Percentiles rank a stretch among this genome's conserved stretches.
Conservation (phyloP, 1,140 invertebrate genomes). For the Drosophila chauvacae region DNA sequence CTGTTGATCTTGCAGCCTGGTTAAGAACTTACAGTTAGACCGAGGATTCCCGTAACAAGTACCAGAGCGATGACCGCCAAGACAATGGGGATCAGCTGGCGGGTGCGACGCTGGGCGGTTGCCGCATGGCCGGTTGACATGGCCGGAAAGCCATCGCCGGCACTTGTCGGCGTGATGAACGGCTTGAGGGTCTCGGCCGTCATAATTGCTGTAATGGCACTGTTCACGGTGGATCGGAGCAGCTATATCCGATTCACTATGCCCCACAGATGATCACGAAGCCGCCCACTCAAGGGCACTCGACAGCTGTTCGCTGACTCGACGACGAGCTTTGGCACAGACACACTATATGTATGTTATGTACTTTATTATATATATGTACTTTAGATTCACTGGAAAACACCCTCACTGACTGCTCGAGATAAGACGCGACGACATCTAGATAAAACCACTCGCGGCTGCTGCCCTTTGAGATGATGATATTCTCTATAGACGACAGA, state of each 20-base stretch:
- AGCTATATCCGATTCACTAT: slow-evolving; percentile 10
- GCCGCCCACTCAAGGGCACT: slow-evolving; percentile 45
- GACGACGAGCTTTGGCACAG: slow-evolving; percentile 26
- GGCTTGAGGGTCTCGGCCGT: slow-evolving; percentile 83
- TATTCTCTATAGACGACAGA: slow-evolving; percentile 15
- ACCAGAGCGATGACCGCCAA: slow-evolving; percentile 51
- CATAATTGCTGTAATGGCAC: slow-evolving; percentile 60
- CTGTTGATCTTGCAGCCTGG: not conserved
- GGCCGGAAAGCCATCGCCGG: slow-evolving; percentile 63
- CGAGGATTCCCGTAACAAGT: slow-evolving; percentile 55
- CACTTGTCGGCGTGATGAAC: slow-evolving; percentile 76
- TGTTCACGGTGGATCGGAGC: not conserved
- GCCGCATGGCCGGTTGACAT: slow-evolving; percentile 52
- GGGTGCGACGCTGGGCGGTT: slow-evolving; percentile 53
- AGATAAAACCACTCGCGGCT: slow-evolving; percentile 30
- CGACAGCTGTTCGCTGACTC: slow-evolving; percentile 31
- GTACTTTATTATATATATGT: not conserved
- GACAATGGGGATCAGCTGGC: slow-evolving; percentile 57
- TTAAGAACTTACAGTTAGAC: slow-evolving; percentile 65
- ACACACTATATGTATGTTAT: not conserved
- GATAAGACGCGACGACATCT: slow-evolving; percentile 37
- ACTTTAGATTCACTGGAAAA: not conserved
- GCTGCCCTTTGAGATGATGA: slow-evolving; percentile 30
- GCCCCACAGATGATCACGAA: slow-evolving; percentile 20
- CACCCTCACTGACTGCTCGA: slow-evolving; percentile 15